Evolutionary conservation across 2,113 vertebrate species (phyloP).

Genomic region (Caranx melampygus): DNA sequence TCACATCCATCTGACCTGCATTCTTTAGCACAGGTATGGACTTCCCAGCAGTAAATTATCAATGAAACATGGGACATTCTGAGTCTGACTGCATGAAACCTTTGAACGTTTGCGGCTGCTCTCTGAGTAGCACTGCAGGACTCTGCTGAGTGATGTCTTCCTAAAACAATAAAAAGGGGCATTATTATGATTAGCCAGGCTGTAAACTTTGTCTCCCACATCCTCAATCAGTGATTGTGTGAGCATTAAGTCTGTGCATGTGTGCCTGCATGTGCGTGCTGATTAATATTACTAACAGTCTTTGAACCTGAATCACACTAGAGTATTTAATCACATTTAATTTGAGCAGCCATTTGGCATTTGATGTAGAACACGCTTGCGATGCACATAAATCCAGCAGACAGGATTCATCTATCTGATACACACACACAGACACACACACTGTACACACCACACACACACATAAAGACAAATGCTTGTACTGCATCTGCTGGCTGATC

Average conservation of each 20-base stretch:
- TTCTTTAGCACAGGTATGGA: neutral
- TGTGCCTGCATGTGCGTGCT: conserved; percentile 36
- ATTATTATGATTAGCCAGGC: conserved; percentile 81
- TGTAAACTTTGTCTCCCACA: conserved; percentile 75
- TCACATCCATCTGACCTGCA: conserved; percentile 2
- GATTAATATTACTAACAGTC: conserved; percentile 72
- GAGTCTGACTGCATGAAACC: conserved; percentile 25
- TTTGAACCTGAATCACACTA: conserved; percentile 71
- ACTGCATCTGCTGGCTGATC: conserved; percentile 56
- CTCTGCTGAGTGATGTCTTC: conserved; percentile 81
- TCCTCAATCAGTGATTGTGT: conserved; percentile 66
- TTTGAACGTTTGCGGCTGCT: conserved; percentile 53
- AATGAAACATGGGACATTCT: conserved; percentile 8
- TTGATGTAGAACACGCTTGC: conserved; percentile 56
- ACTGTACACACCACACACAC: conserved; percentile 16
- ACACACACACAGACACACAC: conserved; percentile 11
- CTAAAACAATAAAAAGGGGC: conserved; percentile 81
- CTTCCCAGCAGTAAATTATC: conserved; percentile 1
- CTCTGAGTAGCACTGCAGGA: conserved; percentile 45
- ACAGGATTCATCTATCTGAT: conserved; percentile 65
- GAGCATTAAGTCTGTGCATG: conserved; percentile 17
- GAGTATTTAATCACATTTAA: conserved; percentile 78
- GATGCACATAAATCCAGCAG: conserved; percentile 60
- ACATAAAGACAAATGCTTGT: conserved; percentile 43
- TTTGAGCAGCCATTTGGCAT: conserved; percentile 73